phyloP scores from a whole-genome alignment of 2,113 vertebrate genomes.

The Pseudopodoces humilis region DNA sequence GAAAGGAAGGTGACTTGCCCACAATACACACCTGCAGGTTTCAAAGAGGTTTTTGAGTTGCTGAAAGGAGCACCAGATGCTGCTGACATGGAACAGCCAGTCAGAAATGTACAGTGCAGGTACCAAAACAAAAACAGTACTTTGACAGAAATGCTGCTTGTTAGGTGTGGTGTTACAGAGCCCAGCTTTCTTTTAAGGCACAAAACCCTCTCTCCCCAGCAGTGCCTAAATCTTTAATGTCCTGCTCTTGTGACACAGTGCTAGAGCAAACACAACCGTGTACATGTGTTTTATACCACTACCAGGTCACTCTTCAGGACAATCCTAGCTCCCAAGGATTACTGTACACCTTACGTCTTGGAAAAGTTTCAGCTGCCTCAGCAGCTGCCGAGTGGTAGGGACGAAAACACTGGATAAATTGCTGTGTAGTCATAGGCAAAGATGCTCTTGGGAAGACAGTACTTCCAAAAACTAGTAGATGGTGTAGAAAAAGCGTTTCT shows the following conservation, averaged over 20 bases:
- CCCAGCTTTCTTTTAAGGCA: neutral
- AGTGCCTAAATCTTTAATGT: fast-evolving
- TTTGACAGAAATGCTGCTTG: neutral
- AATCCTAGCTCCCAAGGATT: neutral
- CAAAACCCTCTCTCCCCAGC: fast-evolving
- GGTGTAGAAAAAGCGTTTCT: neutral
- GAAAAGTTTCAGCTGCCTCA: neutral
- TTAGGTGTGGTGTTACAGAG: neutral
- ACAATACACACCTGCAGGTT: fast-evolving
- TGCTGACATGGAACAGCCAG: fast-evolving
- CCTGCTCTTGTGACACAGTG: fast-evolving
- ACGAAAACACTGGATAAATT: neutral
- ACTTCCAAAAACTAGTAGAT: neutral
- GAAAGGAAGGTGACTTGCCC: neutral
- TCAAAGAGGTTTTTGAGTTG: neutral
- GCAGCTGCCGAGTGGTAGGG: fast-evolving
- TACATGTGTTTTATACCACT: fast-evolving
- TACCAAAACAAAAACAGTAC: neutral
- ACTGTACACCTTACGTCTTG: fast-evolving
- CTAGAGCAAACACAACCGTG: neutral
- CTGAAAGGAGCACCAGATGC: neutral
- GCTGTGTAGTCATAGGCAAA: neutral
- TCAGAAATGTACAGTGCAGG: neutral
- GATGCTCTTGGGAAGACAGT: neutral
- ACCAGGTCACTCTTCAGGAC: fast-evolving